Conservation (phyloP, 2,113 vertebrate genomes). For the Australoheros scitulus region DNA sequence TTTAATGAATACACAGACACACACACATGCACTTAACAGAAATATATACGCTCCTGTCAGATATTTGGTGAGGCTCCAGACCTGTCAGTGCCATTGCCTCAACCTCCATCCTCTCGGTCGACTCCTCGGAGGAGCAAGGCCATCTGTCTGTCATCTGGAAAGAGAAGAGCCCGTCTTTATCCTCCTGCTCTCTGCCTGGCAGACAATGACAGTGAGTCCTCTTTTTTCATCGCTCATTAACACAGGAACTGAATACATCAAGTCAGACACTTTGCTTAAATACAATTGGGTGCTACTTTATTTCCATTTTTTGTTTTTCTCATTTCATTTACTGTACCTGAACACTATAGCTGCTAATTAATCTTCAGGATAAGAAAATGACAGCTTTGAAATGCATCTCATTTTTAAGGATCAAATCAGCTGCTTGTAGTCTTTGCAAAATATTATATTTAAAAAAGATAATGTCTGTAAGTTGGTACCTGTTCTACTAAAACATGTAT, state of each 20-base stretch:
- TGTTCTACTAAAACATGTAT: neutral
- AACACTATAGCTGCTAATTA: neutral
- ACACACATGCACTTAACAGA: neutral
- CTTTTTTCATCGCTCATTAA: neutral
- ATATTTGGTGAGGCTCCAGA: constrained; percentile 94
- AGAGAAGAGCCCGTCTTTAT: constrained; percentile 90
- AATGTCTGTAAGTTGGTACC: neutral
- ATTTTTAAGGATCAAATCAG: neutral
- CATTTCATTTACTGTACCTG: neutral
- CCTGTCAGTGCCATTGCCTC: constrained; percentile 89
- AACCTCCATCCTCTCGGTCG: constrained; percentile 86
- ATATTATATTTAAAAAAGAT: neutral
- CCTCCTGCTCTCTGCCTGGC: constrained; percentile 88
- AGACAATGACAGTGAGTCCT: constrained; percentile 92
- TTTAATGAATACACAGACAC: neutral
- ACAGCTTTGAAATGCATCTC: neutral
- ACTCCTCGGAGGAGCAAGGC: constrained; percentile 88
- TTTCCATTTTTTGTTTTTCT: neutral
- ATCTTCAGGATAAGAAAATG: neutral
- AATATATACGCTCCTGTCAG: constrained; percentile 65
- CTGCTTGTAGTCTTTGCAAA: neutral
- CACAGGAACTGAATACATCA: neutral
- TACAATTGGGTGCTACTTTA: neutral
- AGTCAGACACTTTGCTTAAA: neutral
- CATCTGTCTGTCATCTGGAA: constrained; percentile 93